phyloP scores from a whole-genome alignment of 2,888 invertebrate species.

The Latheticus oryzae region DNA sequence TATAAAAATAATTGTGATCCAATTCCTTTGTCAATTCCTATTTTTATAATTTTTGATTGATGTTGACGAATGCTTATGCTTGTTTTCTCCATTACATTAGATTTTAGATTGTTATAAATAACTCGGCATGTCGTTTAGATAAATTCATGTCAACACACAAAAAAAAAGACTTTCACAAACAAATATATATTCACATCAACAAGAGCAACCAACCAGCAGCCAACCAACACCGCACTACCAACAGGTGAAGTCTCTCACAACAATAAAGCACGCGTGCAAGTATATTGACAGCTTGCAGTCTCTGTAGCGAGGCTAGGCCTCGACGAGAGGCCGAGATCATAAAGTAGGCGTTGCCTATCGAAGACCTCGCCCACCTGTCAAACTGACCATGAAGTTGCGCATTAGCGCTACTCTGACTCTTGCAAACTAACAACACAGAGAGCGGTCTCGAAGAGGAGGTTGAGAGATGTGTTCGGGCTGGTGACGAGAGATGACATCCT shows the following conservation, averaged over 20 bases:
- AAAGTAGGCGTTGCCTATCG: conserved; percentile 57
- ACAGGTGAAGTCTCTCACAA: conserved; percentile 48
- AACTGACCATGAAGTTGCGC: conserved; percentile 65
- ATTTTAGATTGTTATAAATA: too few relatives aligned
- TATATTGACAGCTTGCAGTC: conserved; percentile 52
- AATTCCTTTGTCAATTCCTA: too few relatives aligned
- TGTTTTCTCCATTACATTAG: too few relatives aligned
- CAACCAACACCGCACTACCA: too few relatives aligned
- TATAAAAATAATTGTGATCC: too few relatives aligned
- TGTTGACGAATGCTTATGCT: too few relatives aligned
- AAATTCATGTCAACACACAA: too few relatives aligned
- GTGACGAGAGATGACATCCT: conserved; percentile 66
- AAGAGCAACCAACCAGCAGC: too few relatives aligned
- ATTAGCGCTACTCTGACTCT: conserved; percentile 44
- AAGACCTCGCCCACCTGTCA: conserved; percentile 63
- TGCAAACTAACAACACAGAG: conserved; percentile 19
- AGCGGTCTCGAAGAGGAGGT: conserved; percentile 49
- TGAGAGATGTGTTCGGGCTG: conserved; percentile 60
- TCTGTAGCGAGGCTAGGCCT: conserved; percentile 60
- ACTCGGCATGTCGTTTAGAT: too few relatives aligned
- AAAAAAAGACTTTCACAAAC: too few relatives aligned
- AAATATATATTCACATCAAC: too few relatives aligned
- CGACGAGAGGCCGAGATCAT: conserved; percentile 58
- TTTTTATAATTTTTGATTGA: too few relatives aligned
- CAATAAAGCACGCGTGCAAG: conserved; percentile 52